Evolutionary conservation across 2,888 invertebrate species (phyloP).

Genomic region (Tethea ocularis): DNA sequence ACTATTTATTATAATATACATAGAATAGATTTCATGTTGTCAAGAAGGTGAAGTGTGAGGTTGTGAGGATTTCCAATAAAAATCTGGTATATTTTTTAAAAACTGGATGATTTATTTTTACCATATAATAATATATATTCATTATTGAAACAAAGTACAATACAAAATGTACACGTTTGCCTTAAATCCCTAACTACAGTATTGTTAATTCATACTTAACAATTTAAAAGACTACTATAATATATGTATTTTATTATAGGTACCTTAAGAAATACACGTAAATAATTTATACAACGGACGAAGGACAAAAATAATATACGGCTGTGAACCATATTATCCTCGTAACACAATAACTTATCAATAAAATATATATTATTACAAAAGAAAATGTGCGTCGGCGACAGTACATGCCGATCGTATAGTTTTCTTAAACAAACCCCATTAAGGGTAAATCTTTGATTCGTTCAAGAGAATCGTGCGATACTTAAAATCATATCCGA

Average conservation of each 20-base stretch:
- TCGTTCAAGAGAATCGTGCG: slow-evolving; percentile 49
- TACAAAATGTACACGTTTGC: slow-evolving; percentile 90
- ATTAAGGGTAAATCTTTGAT: slow-evolving; percentile 52
- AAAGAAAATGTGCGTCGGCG: slow-evolving; percentile 24
- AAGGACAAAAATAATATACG: slow-evolving; percentile 54
- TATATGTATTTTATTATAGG: slow-evolving; percentile 78
- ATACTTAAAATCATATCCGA: slow-evolving; percentile 51
- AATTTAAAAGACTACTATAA: slow-evolving; percentile 81
- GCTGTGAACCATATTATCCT: slow-evolving; percentile 47
- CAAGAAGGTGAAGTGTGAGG: background rate
- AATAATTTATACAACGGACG: slow-evolving; percentile 81
- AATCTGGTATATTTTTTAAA: slow-evolving; percentile 81
- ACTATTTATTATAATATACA: no score
- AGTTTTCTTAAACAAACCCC: slow-evolving; percentile 34
- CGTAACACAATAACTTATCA: slow-evolving; percentile 31
- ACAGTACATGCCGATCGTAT: background rate
- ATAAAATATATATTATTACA: slow-evolving; percentile 31
- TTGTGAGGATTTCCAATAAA: slow-evolving; percentile 53
- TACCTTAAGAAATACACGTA: slow-evolving; percentile 70
- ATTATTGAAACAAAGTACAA: slow-evolving; percentile 88
- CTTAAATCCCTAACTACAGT: slow-evolving; percentile 76
- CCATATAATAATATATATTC: slow-evolving; percentile 89
- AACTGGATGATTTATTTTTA: slow-evolving; percentile 87
- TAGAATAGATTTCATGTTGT: background rate
- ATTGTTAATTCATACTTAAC: slow-evolving; percentile 84